These are phyloP conservation scores for Thera obeliscata DNA, from an alignment of 2,888 invertebrate species.

Conservation along the genomic window DNA sequence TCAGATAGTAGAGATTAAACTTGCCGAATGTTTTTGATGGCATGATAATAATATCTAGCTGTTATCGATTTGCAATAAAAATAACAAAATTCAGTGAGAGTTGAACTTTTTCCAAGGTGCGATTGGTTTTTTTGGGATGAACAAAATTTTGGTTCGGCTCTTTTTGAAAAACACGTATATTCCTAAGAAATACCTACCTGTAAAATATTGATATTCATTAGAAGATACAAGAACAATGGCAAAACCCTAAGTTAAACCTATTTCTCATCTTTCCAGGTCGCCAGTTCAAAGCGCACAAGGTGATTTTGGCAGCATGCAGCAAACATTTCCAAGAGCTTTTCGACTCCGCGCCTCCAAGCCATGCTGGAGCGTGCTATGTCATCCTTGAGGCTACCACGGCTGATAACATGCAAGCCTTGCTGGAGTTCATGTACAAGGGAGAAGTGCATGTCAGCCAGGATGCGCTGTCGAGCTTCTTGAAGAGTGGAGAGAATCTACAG, in stretches of 20 bases:
- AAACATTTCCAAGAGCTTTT: conserved; percentile 96
- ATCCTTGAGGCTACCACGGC: conserved; percentile 95
- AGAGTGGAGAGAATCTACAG: conserved; percentile 95
- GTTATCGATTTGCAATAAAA: neutral
- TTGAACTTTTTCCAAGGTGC: too few species aligned
- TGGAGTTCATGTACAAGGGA: conserved; percentile 97
- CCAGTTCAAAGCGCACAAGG: conserved; percentile 95
- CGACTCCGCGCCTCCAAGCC: conserved; percentile 92
- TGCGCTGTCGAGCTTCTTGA: conserved; percentile 94
- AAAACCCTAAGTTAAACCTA: neutral
- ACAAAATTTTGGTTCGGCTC: too few species aligned
- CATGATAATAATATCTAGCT: neutral
- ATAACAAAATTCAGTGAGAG: too few species aligned
- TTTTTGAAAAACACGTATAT: too few species aligned
- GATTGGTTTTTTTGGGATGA: too few species aligned
- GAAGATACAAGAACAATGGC: too few species aligned
- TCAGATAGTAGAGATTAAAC: conserved; percentile 9
- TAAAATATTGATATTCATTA: too few species aligned
- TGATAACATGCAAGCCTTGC: conserved; percentile 94
- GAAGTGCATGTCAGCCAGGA: conserved; percentile 97
- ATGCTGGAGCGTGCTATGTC: conserved; percentile 91
- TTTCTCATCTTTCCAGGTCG: conserved; percentile 86
- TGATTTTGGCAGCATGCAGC: conserved; percentile 96
- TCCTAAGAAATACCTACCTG: too few species aligned
- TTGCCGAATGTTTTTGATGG: neutral